Base-by-base conservation (phyloP, 2,797 vertebrate genomes). In the Microcaecilia unicolor region DNA sequence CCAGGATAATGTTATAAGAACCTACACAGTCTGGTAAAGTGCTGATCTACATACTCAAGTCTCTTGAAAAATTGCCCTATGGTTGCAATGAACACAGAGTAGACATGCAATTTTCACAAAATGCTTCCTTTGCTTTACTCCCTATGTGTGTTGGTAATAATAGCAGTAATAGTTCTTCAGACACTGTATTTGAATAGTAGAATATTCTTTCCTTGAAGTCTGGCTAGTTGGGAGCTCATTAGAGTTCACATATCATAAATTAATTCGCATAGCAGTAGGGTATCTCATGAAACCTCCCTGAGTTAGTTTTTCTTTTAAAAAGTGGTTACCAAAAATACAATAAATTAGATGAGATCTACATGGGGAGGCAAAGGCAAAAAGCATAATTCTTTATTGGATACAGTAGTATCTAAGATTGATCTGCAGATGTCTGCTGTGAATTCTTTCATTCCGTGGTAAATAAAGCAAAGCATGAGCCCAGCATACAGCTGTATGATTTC, bases 221-320 rank as follows among this genome's bases (percentile, higher is more conserved):
- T 22, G 13, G 7, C 34, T 39, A 7, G 0, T 4, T 9, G 4
- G 11, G 4, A 22, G 32, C 8, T 10, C 20, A 34, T 6, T 28
- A 38, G 4, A 34, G 23, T 13, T 39, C 4, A 25, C 28, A 43
- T 23, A 7, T 40, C 60, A 49, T 51, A 0, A 55, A 38, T 37
- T 49, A 41, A 61, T 67, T 59, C 34, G 31, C 5, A 1, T 55
- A 4, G 28, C 34, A 50, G 26, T n/a, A 41, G 18, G 10, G 35
- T 41, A 15, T 6, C 9, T 6, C 13, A n/a, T 9, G 45, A 43
- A 57, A 4, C 16, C 25, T 41, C 28, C 9, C 6, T 23, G n/a
- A n/a, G n/a, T n/a, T n/a, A n/a, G n/a, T n/a, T n/a, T n/a, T n/a
- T n/a, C n/a, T n/a, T n/a, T n/a, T n/a, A n/a, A n/a, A n/a, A n/a